Evolutionary conservation across 2,888 invertebrate genomes (phyloP).

Genomic region (Willowsia nigromaculata): DNA sequence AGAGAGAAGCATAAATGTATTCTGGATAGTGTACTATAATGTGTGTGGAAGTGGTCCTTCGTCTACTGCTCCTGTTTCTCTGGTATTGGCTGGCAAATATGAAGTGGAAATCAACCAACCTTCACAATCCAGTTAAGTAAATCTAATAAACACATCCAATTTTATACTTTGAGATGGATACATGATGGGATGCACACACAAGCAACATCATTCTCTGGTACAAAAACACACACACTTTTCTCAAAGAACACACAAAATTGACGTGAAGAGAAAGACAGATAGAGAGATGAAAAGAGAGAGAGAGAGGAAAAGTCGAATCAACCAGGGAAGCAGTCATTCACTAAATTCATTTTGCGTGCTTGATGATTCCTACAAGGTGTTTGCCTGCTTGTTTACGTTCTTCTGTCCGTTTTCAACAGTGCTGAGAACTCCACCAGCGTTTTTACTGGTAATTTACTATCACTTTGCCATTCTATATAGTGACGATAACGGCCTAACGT

Average conservation of each 20-base stretch:
- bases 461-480: background rate
- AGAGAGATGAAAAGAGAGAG: background rate
- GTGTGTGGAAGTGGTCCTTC: background rate
- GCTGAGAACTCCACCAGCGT: background rate
- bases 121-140: slow-evolving; percentile 74
- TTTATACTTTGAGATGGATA: slow-evolving; percentile 55
- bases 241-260: background rate
- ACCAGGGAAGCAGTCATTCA: slow-evolving; percentile 64
- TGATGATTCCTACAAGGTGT: slow-evolving; percentile 55
- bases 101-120: slow-evolving; percentile 76
- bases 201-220: no score
- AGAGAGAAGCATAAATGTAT: no score
- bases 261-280: background rate
- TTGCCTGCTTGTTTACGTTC: background rate
- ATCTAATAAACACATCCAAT: slow-evolving; percentile 76
- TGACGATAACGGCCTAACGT: slow-evolving; percentile 48
- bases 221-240: background rate
- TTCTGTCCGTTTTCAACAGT: background rate
- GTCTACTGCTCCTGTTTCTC: background rate
- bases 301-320: slow-evolving; percentile 57
- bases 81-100: slow-evolving; percentile 51
- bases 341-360: slow-evolving; percentile 65
- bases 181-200: slow-evolving; percentile 29
- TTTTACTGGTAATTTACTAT: slow-evolving; percentile 2
- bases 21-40: background rate